Percentiles rank a stretch among this genome's conserved stretches.
phyloP scores from a whole-genome alignment of 2,888 invertebrate genomes.

The Cephonodes hylas region DNA sequence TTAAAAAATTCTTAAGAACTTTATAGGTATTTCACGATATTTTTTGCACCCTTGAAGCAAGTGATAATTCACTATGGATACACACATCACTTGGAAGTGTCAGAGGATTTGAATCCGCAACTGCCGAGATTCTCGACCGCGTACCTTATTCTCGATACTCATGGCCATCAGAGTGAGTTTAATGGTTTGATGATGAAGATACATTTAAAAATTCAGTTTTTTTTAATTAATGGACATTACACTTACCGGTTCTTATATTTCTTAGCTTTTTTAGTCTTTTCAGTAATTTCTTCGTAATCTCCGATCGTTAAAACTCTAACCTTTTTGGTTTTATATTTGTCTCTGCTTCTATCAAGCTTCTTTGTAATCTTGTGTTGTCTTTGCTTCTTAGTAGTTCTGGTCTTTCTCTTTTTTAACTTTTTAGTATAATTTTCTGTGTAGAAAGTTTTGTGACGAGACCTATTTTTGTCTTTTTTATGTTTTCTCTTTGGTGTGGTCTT shows the following conservation, averaged over 20 bases:
- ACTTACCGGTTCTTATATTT: constrained; percentile 3
- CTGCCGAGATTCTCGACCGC: too few species aligned
- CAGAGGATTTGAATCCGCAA: too few species aligned
- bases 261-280: neutral
- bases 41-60: too few species aligned
- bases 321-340: neutral
- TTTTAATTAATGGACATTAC: too few species aligned
- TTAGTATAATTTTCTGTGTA: constrained; percentile 19
- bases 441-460: constrained; percentile 19
- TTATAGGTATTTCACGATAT: too few species aligned
- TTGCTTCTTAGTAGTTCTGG: constrained; percentile 7
- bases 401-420: constrained; percentile 6
- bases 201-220: too few species aligned
- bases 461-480: neutral
- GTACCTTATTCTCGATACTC: too few species aligned
- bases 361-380: constrained; percentile 15
- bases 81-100: too few species aligned
- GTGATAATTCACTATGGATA: too few species aligned
- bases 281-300: neutral
- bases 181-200: too few species aligned
- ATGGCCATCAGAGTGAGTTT: too few species aligned
- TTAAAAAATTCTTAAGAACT: too few species aligned
- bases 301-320: neutral
- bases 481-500: constrained; percentile 1
- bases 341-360: neutral